Conservation (phyloP, 2,888 invertebrate genomes). For the Mactromeris polynyma region DNA sequence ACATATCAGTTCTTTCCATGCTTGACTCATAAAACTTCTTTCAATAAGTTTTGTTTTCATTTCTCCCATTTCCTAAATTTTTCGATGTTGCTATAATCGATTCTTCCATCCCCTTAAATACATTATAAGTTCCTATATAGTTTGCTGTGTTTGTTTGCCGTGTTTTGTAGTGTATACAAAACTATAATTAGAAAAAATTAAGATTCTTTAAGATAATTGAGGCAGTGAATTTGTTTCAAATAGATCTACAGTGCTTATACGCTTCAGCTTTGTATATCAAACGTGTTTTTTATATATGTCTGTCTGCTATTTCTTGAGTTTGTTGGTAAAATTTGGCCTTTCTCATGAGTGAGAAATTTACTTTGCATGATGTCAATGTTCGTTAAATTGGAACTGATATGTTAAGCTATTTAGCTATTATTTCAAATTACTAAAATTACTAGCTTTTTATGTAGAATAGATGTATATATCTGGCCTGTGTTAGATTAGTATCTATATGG, state of each 20-base stretch:
- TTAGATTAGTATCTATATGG: constrained; percentile 21
- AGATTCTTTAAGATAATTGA: not conserved
- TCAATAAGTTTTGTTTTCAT: not conserved
- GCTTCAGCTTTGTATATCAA: constrained; percentile 16
- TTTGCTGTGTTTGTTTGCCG: not conserved
- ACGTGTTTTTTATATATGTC: constrained; percentile 2
- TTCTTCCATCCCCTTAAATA: not conserved
- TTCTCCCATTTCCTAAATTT: not conserved
- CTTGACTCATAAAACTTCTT: not conserved
- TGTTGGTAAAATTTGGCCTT: constrained; percentile 8
- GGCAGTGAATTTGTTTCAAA: not conserved
- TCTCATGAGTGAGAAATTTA: not conserved
- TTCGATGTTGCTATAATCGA: not conserved
- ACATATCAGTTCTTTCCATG: constrained; percentile 1
- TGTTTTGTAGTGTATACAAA: not conserved
- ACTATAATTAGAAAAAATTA: not conserved
- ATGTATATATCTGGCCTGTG: constrained; percentile 22
- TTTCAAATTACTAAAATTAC: constrained; percentile 41
- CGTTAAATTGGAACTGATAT: constrained; percentile 16
- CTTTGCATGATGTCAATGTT: constrained; percentile 30
- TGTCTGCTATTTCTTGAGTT: not conserved
- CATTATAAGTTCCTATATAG: not conserved
- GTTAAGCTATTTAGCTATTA: constrained; percentile 24
- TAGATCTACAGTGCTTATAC: not conserved
- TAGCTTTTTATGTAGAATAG: constrained; percentile 32